Evolutionary conservation across 2,113 vertebrate species (phyloP), one percentile per base, ranked within the genome.

Genomic region (Jacana jacana): DNA sequence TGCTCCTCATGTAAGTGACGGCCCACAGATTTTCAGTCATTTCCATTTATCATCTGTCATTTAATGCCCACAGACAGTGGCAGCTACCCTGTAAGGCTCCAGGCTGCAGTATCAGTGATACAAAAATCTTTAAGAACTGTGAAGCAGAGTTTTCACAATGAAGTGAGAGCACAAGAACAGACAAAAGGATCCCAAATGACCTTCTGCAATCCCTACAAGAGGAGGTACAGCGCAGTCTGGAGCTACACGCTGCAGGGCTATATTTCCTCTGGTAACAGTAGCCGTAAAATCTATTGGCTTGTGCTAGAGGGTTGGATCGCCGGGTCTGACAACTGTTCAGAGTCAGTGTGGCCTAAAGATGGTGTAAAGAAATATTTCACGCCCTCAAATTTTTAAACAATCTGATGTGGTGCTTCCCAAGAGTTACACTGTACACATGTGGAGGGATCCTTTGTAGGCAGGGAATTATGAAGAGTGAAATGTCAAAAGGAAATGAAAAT

Each of bases 201-300:
- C 27, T 81, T 73, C 51, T 71, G 11, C 22, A 31, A 2, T 51
- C 15, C 33, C 30, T 72, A 22, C 6, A 55, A 23, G 9, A 64
- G 25, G 48, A 58, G 23, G 4, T 16, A 44, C 28, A 8, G 9
- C 0, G 0, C 4, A 20, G 10, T 44, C 1, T 1, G 42, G 11
- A 37, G 10, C 33, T 30, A 51, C 4, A 65, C 30, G 8, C 9
- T 46, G 2, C 14, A 37, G 35, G 9, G 14, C 15, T 72, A 5
- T 37, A 25, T 68, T 80, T 95, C 30, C 42, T 61, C 71, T 37
- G 37, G 16, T 35, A 48, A 66, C 5, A 35, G 23, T 19, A 42
- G 17, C 7, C 17, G 27, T 48, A 35, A 86, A 84, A 44, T 48
- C 4, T 6, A 46, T 69, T 42, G 13, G 1, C 19, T 70, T 73